These are phyloP conservation scores for Atta colombica DNA, from an alignment of 1,140 invertebrate genomes.

Conservation along the genomic window DNA sequence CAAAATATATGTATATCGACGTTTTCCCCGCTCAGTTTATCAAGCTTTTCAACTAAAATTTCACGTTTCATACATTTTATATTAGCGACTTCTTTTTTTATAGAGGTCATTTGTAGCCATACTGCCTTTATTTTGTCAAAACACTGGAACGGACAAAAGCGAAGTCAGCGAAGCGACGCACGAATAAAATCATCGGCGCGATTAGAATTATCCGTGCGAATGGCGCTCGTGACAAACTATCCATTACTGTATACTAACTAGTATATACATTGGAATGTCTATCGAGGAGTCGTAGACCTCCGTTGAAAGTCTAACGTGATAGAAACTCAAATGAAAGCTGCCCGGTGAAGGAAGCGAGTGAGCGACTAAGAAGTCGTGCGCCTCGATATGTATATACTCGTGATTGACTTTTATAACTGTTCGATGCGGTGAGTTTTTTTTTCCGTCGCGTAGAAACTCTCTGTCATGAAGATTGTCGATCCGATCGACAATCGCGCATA, in stretches of 20 bases:
- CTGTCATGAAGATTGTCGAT: slow-evolving; percentile 41
- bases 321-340: slow-evolving; percentile 75
- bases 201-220: slow-evolving; percentile 47
- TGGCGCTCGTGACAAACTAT: slow-evolving; percentile 44
- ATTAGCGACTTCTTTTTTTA: slow-evolving; percentile 14
- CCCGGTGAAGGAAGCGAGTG: slow-evolving; percentile 35
- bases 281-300: slow-evolving; percentile 59
- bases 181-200: slow-evolving; percentile 42
- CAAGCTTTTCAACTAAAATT: slow-evolving; percentile 9
- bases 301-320: slow-evolving; percentile 62
- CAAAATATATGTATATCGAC: background rate
- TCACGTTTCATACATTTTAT: slow-evolving; percentile 32
- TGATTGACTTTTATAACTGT: slow-evolving; percentile 58
- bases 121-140: slow-evolving; percentile 35
- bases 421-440: slow-evolving; percentile 13
- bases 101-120: background rate
- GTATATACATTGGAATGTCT: slow-evolving; percentile 24
- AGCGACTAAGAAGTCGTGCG: slow-evolving; percentile 47
- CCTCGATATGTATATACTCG: slow-evolving; percentile 16
- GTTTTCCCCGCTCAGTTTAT: slow-evolving; percentile 23
- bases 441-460: slow-evolving; percentile 33
- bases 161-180: slow-evolving; percentile 39
- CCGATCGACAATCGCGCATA: slow-evolving; percentile 34
- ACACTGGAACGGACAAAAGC: slow-evolving; percentile 37
- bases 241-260: slow-evolving; percentile 40